Conservation (phyloP, 2,888 invertebrate species). For the Amphipyra tragopoginis region DNA sequence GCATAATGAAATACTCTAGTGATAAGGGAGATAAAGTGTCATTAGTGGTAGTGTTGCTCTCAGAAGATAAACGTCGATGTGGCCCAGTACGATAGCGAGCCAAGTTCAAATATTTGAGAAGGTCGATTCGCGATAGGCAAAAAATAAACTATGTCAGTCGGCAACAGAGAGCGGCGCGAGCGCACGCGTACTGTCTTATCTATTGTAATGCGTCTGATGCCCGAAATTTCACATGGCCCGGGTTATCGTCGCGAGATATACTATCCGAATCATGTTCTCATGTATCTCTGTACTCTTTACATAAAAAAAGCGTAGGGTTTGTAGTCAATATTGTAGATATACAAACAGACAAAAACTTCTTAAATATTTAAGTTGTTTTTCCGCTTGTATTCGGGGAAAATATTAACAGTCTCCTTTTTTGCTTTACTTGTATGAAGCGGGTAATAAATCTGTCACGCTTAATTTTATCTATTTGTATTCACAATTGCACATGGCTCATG, state of each 20-base stretch:
- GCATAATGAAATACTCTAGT: conserved; percentile 24
- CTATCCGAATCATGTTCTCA: conserved; percentile 44
- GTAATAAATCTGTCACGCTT: background rate
- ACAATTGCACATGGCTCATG: conserved; percentile 10
- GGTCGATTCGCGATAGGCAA: conserved; percentile 73
- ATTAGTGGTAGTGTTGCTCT: conserved; percentile 60
- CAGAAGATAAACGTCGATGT: conserved; percentile 63
- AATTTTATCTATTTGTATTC: conserved; percentile 8
- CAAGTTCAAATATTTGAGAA: conserved; percentile 81
- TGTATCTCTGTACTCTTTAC: conserved; percentile 35
- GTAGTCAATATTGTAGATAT: background rate
- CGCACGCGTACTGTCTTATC: conserved; percentile 61
- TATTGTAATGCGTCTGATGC: conserved; percentile 51
- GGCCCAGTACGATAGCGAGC: conserved; percentile 64
- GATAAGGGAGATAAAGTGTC: conserved; percentile 63
- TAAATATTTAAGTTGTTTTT: conserved; percentile 12
- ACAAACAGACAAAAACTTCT: conserved; percentile 12
- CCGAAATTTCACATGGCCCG: conserved; percentile 64
- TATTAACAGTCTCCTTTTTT: background rate
- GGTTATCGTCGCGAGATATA: conserved; percentile 62
- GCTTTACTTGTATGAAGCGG: too few species aligned
- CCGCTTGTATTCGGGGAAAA: conserved; percentile 3
- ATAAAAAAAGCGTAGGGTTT: conserved; percentile 1
- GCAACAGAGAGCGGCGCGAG: conserved; percentile 60
- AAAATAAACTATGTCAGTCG: conserved; percentile 73